Evolutionary conservation across 1,140 invertebrate genomes (phyloP).

Genomic region (Ostrea denselamellosa): DNA sequence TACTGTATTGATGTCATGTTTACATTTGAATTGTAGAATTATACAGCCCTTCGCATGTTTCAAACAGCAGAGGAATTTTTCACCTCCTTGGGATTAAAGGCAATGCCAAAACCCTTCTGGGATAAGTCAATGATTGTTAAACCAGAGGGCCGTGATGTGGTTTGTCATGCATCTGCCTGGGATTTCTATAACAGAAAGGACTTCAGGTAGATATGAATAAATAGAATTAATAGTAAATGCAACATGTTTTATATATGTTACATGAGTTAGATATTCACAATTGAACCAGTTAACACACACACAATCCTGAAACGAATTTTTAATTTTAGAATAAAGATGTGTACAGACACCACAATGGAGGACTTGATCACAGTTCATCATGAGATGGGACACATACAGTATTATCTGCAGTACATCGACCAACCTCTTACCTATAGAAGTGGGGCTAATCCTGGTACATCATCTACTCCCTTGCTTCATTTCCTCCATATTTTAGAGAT

Average conservation of each 20-base stretch:
- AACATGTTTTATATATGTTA: too few species aligned
- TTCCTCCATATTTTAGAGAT: too few species aligned
- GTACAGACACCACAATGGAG: slow-evolving; percentile 78
- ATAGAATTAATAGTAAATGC: too few species aligned
- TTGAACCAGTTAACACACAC: not conserved
- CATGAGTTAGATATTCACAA: too few species aligned
- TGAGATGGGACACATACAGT: slow-evolving; percentile 89
- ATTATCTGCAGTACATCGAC: slow-evolving; percentile 86
- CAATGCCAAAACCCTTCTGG: slow-evolving; percentile 85
- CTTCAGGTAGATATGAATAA: slow-evolving; percentile 80
- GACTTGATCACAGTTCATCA: slow-evolving; percentile 87
- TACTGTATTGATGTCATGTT: too few species aligned
- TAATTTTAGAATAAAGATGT: slow-evolving; percentile 76
- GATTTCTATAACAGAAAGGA: slow-evolving; percentile 93
- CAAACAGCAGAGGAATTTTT: slow-evolving; percentile 92
- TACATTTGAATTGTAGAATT: slow-evolving; percentile 80
- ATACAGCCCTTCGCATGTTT: slow-evolving; percentile 85
- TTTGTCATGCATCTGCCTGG: slow-evolving; percentile 96
- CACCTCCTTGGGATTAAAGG: slow-evolving; percentile 88
- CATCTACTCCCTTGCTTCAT: too few species aligned
- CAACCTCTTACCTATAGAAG: slow-evolving; percentile 85
- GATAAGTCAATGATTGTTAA: slow-evolving; percentile 80
- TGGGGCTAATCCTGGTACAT: slow-evolving; percentile 84
- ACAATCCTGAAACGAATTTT: not conserved
- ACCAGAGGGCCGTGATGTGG: slow-evolving; percentile 83